Evolutionary conservation across 2,888 invertebrate genomes (phyloP).

Genomic region (Fragum whitleyi): DNA sequence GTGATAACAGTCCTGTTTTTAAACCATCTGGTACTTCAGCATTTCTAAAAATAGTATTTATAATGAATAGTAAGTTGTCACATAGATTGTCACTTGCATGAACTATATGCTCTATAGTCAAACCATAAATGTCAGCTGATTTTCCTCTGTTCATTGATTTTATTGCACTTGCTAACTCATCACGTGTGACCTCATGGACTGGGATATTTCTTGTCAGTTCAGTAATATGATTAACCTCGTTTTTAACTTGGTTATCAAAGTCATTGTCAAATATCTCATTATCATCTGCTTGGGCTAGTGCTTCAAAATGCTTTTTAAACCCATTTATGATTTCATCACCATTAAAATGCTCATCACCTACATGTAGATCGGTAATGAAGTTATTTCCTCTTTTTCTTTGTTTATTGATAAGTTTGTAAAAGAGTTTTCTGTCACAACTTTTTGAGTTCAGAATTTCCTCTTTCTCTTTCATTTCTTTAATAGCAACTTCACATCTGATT

Average conservation of each 20-base stretch:
- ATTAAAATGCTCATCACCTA: background rate
- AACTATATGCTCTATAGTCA: conserved; percentile 9
- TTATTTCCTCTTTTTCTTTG: background rate
- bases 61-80: background rate
- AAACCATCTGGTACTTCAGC: background rate
- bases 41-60: conserved; percentile 5
- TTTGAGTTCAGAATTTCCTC: background rate
- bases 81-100: background rate
- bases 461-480: background rate
- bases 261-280: background rate
- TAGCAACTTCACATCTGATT: background rate
- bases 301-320: background rate
- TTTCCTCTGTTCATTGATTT: conserved; percentile 20
- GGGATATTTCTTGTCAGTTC: background rate
- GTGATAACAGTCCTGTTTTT: background rate
- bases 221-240: background rate
- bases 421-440: background rate
- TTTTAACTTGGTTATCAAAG: background rate
- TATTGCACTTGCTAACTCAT: background rate
- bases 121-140: background rate
- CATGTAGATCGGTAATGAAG: background rate
- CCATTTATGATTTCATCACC: background rate
- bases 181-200: background rate
- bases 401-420: too few species aligned
- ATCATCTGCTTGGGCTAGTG: background rate